Evolutionary conservation across 35 echinoderm and acorn worm genomes (phyloP).

Genomic region (Lytechinus pictus): DNA sequence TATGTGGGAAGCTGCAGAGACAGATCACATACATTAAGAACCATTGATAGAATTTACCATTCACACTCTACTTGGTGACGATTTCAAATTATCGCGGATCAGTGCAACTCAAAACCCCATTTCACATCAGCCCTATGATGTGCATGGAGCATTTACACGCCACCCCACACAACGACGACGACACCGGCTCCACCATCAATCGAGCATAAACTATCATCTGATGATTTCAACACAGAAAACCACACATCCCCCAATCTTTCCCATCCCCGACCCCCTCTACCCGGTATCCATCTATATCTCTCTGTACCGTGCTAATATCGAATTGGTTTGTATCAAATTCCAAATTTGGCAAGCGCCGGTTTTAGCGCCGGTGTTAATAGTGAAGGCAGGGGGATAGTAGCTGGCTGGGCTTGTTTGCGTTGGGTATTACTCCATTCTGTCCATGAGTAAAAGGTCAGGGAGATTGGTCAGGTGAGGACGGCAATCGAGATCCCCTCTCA

Average conservation of each 20-base stretch:
- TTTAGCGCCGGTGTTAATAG: constrained; percentile 43
- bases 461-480: constrained; percentile 24
- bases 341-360: constrained; percentile 48
- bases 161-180: background rate
- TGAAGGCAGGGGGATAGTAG: constrained; percentile 11
- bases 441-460: constrained; percentile 27
- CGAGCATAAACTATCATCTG: background rate
- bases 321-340: constrained; percentile 52
- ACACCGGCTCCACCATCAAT: background rate
- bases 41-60: constrained; percentile 5
- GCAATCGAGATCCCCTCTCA: constrained; percentile 13
- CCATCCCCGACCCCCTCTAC: constrained; percentile 16
- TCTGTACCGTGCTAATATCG: constrained; percentile 25
- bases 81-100: constrained; percentile 36
- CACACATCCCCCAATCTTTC: background rate
- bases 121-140: constrained; percentile 24
- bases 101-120: constrained; percentile 16
- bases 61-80: constrained; percentile 44
- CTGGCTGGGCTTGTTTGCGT: constrained; percentile 42
- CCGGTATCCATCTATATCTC: background rate
- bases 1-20: no score
- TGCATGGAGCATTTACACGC: background rate
- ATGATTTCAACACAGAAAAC: background rate
- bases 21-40: constrained; percentile 2
- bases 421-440: constrained; percentile 11